A percentile compares a stretch with the other conserved stretches of the same genome.
phyloP scores from a whole-genome alignment of 1,140 invertebrate species.

The Acromyrmex charruanus region DNA sequence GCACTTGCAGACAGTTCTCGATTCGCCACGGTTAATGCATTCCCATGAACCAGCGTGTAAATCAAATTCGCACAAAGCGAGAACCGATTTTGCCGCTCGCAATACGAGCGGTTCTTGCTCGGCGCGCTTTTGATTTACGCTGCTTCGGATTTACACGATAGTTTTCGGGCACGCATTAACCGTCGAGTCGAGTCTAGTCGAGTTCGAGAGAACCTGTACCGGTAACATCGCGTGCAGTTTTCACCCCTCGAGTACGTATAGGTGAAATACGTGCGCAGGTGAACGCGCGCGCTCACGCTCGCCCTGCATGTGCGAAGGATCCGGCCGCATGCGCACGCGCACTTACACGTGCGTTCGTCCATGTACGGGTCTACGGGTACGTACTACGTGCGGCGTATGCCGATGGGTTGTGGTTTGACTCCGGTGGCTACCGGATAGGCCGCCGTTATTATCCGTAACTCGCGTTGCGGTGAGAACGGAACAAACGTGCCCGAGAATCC shows the following conservation, averaged over 20 bases:
- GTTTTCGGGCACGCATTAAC: conserved; percentile 53
- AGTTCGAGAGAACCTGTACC: conserved; percentile 24
- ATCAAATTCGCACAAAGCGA: conserved; percentile 59
- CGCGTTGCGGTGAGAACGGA: conserved; percentile 74
- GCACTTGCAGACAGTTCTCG: conserved; percentile 53
- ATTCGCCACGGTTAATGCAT: conserved; percentile 54
- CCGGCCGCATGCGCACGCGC: conserved; percentile 10
- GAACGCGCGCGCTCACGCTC: neutral
- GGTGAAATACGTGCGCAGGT: conserved; percentile 18
- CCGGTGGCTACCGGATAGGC: conserved; percentile 75
- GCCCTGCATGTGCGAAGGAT: neutral
- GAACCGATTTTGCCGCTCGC: conserved; percentile 51
- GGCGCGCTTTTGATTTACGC: conserved; percentile 60
- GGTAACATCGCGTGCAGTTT: conserved; percentile 52
- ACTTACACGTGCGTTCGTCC: conserved; percentile 50
- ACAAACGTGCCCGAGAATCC: conserved; percentile 72
- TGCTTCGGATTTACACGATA: conserved; percentile 44
- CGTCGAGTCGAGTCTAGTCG: conserved; percentile 7
- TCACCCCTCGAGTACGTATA: conserved; percentile 30
- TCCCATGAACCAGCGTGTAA: conserved; percentile 57
- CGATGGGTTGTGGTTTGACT: conserved; percentile 78
- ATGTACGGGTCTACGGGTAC: conserved; percentile 65
- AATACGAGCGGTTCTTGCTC: conserved; percentile 47
- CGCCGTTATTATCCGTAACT: conserved; percentile 78
- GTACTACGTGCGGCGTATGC: conserved; percentile 78